Base-by-base conservation (phyloP, 2,888 invertebrate species). In the Resseliella maxima region DNA sequence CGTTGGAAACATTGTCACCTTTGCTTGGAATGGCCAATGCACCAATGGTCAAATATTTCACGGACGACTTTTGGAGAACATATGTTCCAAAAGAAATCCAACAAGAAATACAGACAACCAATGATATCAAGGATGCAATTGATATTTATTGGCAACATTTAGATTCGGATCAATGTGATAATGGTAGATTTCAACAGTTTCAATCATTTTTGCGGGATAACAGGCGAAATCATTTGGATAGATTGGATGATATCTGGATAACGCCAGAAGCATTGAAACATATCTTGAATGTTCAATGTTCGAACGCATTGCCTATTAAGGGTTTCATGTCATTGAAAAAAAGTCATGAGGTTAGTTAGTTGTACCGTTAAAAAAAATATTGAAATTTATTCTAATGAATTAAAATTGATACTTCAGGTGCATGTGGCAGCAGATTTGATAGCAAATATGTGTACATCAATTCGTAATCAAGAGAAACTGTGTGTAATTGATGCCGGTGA, bases 401-500 rank as follows among this genome's bases (percentile, higher is more conserved):
- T 10, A 50, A 18, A 50, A 18, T 88, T n/a, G 86, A 50, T 54
- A 35, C 54, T 87, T 31, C 24, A 93, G 93, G 94, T 95, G 0
- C 93, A 94, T 89, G 91, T 92, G 21, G 93, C 95, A 90, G 94
- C 95, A 0, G 91, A 91, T 0, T 90, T 95, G 0, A 92, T 94
- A 0, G 92, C 93, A 0, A 92, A 93, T 0, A 89, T 95, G 87
- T 90, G 89, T 89, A 35, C 85, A 36, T 59, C 86, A 6, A 38
- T 10, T 18, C 24, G 87, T 27, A 46, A 83, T 85, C 24, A 81
- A 0, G 36, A 86, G 0, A 85, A 86, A 10, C 0, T 88, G 6
- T 92, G 93, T 90, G 92, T 96, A 64, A 92, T 98, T 24, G 98
- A 98, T 90, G 94, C 96, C 72, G 98, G 98, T 0, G 97, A 97